A percentile compares a stretch with the other conserved stretches of the same genome.
Conservation (phyloP, 2,113 vertebrate species). For the Emydura subglobosa region DNA sequence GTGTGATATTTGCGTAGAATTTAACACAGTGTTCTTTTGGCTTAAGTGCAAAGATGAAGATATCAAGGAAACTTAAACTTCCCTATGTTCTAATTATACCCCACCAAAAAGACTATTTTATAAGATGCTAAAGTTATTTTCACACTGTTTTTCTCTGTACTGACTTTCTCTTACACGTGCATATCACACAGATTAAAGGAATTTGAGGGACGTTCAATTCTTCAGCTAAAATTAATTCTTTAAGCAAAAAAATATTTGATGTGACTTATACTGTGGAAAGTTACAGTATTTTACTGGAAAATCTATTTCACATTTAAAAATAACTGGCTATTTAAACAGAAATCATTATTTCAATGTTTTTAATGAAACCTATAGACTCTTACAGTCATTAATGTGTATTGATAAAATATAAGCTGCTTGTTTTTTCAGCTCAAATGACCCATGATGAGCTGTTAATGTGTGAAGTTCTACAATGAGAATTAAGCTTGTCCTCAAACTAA, state of each 20-base stretch:
- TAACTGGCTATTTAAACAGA: neutral
- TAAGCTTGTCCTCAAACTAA: neutral
- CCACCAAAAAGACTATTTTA: neutral
- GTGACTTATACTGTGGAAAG: neutral
- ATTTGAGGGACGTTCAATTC: neutral
- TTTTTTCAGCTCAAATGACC: neutral
- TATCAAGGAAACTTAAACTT: constrained; percentile 23
- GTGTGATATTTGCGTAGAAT: constrained; percentile 61
- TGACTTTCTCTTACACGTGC: constrained; percentile 20
- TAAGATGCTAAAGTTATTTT: neutral
- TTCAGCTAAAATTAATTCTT: neutral
- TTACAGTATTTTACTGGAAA: neutral
- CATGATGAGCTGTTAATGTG: neutral
- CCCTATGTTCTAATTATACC: neutral
- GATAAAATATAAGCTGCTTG: neutral
- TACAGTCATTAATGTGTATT: neutral
- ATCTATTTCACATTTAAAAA: neutral
- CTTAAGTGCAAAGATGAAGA: constrained; percentile 53
- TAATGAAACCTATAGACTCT: constrained; percentile 3
- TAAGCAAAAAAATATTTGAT: neutral
- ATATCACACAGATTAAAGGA: neutral
- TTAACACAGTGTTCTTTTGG: constrained; percentile 70
- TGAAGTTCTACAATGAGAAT: neutral
- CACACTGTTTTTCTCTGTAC: neutral
- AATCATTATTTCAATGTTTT: neutral